These are phyloP conservation scores for Kradibia gibbosae DNA, from an alignment of 1,140 invertebrate genomes.

Conservation along the genomic window DNA sequence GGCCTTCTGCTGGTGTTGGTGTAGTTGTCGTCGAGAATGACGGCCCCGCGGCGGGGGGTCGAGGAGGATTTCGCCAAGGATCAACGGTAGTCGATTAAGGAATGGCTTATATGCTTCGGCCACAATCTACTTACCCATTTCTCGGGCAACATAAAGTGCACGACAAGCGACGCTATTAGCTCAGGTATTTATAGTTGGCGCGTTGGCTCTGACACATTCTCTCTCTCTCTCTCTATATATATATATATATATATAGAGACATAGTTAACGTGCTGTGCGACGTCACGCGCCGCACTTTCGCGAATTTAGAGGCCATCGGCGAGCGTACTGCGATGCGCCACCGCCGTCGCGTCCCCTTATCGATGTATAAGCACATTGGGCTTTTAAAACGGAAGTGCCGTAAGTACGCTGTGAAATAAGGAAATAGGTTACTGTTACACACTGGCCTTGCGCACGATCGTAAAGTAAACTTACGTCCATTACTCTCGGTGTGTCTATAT, in stretches of 20 bases:
- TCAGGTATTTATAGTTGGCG: slow-evolving; percentile 4
- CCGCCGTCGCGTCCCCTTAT: too few relatives aligned
- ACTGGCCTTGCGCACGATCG: background rate
- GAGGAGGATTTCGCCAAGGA: background rate
- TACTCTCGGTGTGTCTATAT: too few relatives aligned
- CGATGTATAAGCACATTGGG: background rate
- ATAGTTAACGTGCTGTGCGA: slow-evolving; percentile 22
- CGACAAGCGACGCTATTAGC: slow-evolving; percentile 29
- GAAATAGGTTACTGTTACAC: slow-evolving; percentile 46
- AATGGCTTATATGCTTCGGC: background rate
- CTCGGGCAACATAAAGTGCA: slow-evolving; percentile 16
- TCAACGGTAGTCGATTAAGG: slow-evolving; percentile 39
- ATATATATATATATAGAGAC: background rate
- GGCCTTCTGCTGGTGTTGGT: too few relatives aligned
- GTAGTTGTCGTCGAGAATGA: too few relatives aligned
- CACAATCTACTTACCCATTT: slow-evolving; percentile 47
- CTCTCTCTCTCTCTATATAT: too few relatives aligned
- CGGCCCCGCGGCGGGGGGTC: background rate
- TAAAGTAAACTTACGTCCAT: too few relatives aligned
- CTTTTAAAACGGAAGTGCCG: slow-evolving; percentile 9
- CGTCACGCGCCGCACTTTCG: background rate
- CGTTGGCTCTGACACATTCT: background rate
- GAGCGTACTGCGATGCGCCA: background rate
- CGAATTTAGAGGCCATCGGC: slow-evolving; percentile 5
- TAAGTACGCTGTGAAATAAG: background rate